These are phyloP conservation scores for Spizella passerina DNA, from an alignment of 2,797 vertebrate genomes.

Conservation along the genomic window DNA sequence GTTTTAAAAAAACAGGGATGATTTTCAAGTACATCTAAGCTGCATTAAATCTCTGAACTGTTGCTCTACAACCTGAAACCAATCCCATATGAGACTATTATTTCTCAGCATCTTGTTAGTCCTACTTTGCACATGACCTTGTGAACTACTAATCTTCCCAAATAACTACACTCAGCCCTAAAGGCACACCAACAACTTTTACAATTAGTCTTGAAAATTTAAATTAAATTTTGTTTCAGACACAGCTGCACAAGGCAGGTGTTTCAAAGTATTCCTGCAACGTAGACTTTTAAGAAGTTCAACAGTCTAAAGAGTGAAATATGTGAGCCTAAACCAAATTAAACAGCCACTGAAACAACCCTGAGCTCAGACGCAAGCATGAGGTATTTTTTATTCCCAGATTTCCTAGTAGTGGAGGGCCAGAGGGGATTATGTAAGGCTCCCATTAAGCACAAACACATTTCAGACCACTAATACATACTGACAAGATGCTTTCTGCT, in stretches of 20 bases:
- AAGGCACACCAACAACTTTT: not conserved
- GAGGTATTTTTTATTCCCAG: not conserved
- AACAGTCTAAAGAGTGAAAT: constrained; percentile 14
- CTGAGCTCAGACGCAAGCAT: not conserved
- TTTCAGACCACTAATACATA: not conserved
- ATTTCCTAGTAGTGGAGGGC: not conserved
- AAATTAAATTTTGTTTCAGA: constrained; percentile 57
- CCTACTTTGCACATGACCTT: constrained; percentile 56
- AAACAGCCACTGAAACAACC: not conserved
- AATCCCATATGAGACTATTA: constrained; percentile 55
- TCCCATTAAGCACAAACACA: not conserved
- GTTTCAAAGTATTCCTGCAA: constrained; percentile 30
- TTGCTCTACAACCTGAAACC: not conserved
- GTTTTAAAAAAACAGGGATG: not conserved
- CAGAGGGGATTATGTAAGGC: not conserved
- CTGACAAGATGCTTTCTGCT: not conserved
- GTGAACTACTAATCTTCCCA: constrained; percentile 10
- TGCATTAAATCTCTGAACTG: constrained; percentile 25
- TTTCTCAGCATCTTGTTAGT: constrained; percentile 62
- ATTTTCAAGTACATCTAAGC: constrained; percentile 51
- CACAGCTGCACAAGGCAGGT: not conserved
- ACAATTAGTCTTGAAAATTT: constrained; percentile 49
- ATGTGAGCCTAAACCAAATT: not conserved
- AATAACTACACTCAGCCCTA: constrained; percentile 15
- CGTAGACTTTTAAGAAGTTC: constrained; percentile 32